These are phyloP conservation scores for Scotopteryx bipunctaria DNA, from an alignment of 2,888 invertebrate species.

Conservation along the genomic window DNA sequence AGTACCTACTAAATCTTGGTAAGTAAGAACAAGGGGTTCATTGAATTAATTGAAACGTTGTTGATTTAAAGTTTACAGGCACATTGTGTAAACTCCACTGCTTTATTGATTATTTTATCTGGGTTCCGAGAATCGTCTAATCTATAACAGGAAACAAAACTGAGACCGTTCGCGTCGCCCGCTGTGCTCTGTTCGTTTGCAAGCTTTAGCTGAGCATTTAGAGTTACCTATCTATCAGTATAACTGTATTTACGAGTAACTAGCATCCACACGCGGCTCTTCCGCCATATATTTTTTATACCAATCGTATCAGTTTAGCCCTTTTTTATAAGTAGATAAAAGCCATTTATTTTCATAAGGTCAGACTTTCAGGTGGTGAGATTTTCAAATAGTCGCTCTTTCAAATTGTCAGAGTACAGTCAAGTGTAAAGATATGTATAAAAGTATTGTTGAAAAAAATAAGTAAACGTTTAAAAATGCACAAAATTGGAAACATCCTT, in stretches of 20 bases:
- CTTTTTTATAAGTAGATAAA: too few species aligned
- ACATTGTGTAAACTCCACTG: slow-evolving; percentile 33
- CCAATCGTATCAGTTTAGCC: too few species aligned
- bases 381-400: too few species aligned
- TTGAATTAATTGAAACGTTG: slow-evolving; percentile 17
- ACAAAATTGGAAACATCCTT: too few species aligned
- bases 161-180: slow-evolving; percentile 34
- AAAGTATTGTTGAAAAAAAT: too few species aligned
- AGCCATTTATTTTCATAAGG: too few species aligned
- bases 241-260: background rate
- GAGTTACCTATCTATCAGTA: background rate
- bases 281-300: too few species aligned
- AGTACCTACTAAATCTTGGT: background rate
- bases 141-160: slow-evolving; percentile 58
- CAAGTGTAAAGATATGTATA: too few species aligned
- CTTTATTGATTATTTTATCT: slow-evolving; percentile 52
- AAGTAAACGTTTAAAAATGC: too few species aligned
- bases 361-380: too few species aligned
- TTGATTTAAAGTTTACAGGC: slow-evolving; percentile 32
- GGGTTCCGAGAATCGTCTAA: slow-evolving; percentile 56
- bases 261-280: background rate
- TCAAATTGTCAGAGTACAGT: too few species aligned
- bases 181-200: slow-evolving; percentile 17
- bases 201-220: slow-evolving; percentile 8
- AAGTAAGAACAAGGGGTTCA: background rate